These are phyloP conservation scores for Xestia c-nigrum DNA, from an alignment of 2,888 invertebrate genomes.

Conservation along the genomic window DNA sequence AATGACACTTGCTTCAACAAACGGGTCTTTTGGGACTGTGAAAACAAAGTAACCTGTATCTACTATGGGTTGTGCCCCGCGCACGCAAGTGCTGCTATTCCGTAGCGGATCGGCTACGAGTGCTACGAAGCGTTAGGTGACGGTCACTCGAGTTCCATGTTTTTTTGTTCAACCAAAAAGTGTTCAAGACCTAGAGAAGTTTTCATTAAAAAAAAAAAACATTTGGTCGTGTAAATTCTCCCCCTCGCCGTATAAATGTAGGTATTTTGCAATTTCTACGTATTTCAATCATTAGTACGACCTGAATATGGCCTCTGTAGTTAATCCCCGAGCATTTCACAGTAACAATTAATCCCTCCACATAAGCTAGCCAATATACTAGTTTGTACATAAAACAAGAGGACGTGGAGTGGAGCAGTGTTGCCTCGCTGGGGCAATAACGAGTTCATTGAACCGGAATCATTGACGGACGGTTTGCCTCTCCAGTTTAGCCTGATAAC, in stretches of 20 bases:
- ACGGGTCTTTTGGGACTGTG: too few species aligned
- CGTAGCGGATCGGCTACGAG: too few species aligned
- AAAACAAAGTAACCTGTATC: too few species aligned
- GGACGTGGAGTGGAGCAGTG: conserved; percentile 33
- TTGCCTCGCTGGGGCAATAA: conserved; percentile 63
- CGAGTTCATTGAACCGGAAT: conserved; percentile 71
- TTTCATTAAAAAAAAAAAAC: too few species aligned
- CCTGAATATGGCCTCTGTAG: not conserved
- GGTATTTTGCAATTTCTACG: not conserved
- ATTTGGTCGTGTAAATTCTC: not conserved
- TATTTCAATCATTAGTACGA: not conserved
- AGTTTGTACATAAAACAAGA: conserved; percentile 49
- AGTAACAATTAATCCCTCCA: conserved; percentile 24
- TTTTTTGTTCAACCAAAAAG: too few species aligned
- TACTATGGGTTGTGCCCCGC: too few species aligned
- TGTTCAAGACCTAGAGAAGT: too few species aligned
- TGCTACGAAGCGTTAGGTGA: too few species aligned
- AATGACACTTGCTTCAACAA: too few species aligned
- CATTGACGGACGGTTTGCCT: conserved; percentile 65
- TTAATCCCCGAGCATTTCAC: not conserved
- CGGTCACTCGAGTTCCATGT: too few species aligned
- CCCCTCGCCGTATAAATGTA: too few species aligned
- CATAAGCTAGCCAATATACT: conserved; percentile 31
- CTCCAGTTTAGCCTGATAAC: conserved; percentile 47
- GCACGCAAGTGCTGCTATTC: too few species aligned